phyloP scores from a whole-genome alignment of 2,113 vertebrate genomes.

The Glareola pratincola region DNA sequence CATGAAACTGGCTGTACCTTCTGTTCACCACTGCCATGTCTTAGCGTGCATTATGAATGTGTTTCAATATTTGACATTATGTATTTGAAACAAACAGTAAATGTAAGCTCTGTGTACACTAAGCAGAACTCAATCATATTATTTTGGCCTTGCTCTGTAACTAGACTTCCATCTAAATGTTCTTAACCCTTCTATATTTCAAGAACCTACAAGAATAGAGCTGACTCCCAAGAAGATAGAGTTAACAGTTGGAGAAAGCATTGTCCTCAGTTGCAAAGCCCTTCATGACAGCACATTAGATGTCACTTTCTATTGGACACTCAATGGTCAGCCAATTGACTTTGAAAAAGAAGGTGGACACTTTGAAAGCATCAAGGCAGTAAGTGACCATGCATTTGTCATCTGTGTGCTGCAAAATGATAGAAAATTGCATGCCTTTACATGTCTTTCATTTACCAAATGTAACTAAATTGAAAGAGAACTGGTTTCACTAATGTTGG shows the following conservation, averaged over 20 bases:
- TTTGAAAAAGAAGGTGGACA: slow-evolving; percentile 90
- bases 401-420: neutral
- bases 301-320: slow-evolving; percentile 89
- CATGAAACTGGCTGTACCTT: neutral
- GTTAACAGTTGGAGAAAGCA: slow-evolving; percentile 92
- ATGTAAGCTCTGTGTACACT: neutral
- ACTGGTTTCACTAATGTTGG: neutral
- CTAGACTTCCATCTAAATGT: neutral
- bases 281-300: slow-evolving; percentile 88
- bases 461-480: neutral
- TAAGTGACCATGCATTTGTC: slow-evolving; percentile 75
- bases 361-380: slow-evolving; percentile 94
- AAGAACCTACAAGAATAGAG: slow-evolving; percentile 93
- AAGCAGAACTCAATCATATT: neutral
- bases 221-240: slow-evolving; percentile 88
- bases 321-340: slow-evolving; percentile 87
- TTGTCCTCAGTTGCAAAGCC: slow-evolving; percentile 93
- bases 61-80: neutral
- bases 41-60: neutral
- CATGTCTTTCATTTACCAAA: neutral
- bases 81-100: neutral
- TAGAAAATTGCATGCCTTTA: neutral
- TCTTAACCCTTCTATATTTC: slow-evolving; percentile 46
- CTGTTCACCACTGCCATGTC: neutral
- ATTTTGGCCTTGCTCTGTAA: neutral